Evolutionary conservation across 2,113 vertebrate genomes (phyloP).

Genomic region (Balaenoptera acutorostrata): DNA sequence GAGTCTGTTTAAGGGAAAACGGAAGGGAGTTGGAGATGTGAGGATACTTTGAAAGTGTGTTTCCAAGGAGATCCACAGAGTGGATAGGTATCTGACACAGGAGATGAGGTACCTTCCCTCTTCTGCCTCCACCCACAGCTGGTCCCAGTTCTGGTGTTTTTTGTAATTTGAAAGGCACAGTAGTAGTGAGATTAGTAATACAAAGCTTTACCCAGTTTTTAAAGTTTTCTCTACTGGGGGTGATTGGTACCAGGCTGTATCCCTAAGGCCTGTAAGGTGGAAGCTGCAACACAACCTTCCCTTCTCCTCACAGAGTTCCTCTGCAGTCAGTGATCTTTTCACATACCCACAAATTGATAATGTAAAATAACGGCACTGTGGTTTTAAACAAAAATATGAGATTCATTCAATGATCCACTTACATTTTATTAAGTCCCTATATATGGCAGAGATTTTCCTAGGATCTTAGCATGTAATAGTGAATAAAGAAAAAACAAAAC

Average conservation of each 20-base stretch:
- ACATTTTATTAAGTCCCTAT: background rate
- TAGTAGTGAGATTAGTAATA: background rate
- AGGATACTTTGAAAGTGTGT: no score
- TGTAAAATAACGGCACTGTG: background rate
- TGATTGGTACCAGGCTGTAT: fast-evolving
- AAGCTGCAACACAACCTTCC: background rate
- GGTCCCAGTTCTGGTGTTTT: background rate
- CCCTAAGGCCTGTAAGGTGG: fast-evolving
- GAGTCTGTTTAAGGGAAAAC: background rate
- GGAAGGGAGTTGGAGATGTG: background rate
- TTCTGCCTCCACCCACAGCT: fast-evolving
- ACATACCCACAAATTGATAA: fast-evolving
- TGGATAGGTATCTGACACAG: fast-evolving
- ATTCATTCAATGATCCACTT: background rate
- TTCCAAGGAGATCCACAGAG: background rate
- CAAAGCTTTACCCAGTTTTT: background rate
- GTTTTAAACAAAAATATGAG: background rate
- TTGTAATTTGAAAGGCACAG: background rate
- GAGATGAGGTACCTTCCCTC: background rate
- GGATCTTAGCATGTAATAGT: background rate
- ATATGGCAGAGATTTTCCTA: background rate
- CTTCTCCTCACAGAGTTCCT: no score
- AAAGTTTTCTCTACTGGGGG: background rate
- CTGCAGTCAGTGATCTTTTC: background rate
- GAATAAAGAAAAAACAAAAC: background rate